Evolutionary conservation across 1,140 invertebrate species (phyloP).

Genomic region (Maconellicoccus hirsutus): DNA sequence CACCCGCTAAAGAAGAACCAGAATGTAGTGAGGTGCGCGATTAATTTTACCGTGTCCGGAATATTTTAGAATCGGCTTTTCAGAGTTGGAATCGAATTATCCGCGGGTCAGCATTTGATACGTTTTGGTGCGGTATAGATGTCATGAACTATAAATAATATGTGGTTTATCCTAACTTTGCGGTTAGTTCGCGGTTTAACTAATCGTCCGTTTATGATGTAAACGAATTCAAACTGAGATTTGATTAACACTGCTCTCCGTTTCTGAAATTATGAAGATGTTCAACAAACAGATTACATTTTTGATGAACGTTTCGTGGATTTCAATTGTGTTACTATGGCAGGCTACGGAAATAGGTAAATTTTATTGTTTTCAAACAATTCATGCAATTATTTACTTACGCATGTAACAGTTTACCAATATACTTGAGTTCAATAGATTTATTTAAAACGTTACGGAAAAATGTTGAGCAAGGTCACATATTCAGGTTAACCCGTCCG

Average conservation of each 20-base stretch:
- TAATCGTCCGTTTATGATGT: constrained; percentile 4
- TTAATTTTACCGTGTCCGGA: not conserved
- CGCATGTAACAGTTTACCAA: no score
- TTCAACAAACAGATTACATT: not conserved
- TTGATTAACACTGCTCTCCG: not conserved
- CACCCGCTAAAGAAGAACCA: not conserved
- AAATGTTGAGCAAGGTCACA: not conserved
- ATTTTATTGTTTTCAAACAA: no score
- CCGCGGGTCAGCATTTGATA: not conserved
- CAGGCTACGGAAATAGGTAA: not conserved
- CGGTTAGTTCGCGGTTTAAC: not conserved
- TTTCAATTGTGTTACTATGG: not conserved
- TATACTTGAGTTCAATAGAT: no score
- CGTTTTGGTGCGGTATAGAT: not conserved
- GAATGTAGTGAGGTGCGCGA: not conserved
- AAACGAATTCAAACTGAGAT: not conserved
- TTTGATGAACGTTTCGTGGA: not conserved
- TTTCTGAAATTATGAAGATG: not conserved
- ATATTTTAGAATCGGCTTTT: not conserved
- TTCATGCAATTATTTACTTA: no score
- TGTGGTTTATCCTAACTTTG: not conserved
- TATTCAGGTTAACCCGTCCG: not conserved
- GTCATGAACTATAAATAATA: not conserved
- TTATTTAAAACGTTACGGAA: no score
- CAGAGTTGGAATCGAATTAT: not conserved